Conservation (phyloP, 2,888 invertebrate genomes). For the Empis stercorea region DNA sequence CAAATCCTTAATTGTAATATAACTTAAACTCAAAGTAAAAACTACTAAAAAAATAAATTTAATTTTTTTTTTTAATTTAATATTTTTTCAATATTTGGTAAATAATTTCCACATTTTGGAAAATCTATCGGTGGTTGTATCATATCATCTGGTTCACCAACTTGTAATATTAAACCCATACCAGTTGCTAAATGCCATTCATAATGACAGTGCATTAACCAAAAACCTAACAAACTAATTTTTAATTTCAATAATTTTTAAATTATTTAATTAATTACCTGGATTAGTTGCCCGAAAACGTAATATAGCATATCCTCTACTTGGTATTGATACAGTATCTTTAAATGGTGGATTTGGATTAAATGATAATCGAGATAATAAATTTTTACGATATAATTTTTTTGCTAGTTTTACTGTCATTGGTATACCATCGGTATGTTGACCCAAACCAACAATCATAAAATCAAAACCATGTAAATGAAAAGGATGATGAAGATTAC, state of each 20-base stretch:
- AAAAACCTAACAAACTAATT: constrained; percentile 17
- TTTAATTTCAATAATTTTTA: not conserved
- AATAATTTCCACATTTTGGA: constrained; percentile 64
- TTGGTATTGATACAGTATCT: constrained; percentile 27
- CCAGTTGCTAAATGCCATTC: constrained; percentile 25
- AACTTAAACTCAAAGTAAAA: too few relatives aligned
- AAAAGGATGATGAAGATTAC: constrained; percentile 30
- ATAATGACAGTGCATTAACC: constrained; percentile 26
- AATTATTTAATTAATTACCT: constrained; percentile 11
- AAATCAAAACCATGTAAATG: constrained; percentile 32
- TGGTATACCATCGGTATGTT: constrained; percentile 14
- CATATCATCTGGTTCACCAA: constrained; percentile 47
- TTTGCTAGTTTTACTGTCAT: constrained; percentile 21
- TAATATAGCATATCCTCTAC: constrained; percentile 25
- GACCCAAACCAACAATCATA: constrained; percentile 25
- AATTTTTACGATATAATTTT: constrained; percentile 13
- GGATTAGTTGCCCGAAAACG: constrained; percentile 25
- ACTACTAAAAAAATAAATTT: too few relatives aligned
- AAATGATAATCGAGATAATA: constrained; percentile 13
- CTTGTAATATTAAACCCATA: constrained; percentile 24
- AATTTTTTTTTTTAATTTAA: too few relatives aligned
- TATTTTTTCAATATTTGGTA: constrained; percentile 20
- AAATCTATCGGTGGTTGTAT: constrained; percentile 48
- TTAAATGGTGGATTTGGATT: constrained; percentile 23
- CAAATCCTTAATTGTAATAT: too few relatives aligned